Percentiles rank a stretch among this genome's conserved stretches.
Evolutionary conservation across 2,113 vertebrate genomes (phyloP).

Genomic region (Lagopus muta): DNA sequence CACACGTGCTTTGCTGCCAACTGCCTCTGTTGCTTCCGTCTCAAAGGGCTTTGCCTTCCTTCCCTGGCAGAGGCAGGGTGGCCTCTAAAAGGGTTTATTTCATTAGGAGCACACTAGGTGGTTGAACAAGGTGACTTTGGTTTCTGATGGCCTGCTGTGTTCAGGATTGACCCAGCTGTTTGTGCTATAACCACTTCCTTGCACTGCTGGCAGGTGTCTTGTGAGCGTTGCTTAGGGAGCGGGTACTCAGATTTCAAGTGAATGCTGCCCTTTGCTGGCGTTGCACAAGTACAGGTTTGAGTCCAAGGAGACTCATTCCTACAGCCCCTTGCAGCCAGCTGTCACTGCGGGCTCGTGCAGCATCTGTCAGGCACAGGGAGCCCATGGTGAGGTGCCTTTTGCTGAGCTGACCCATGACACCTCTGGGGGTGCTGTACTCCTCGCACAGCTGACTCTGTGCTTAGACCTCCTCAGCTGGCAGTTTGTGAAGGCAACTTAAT

Average conservation of each 20-base stretch:
- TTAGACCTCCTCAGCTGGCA: not conserved
- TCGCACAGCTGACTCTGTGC: not conserved
- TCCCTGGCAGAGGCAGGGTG: not conserved
- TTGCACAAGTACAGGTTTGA: not conserved
- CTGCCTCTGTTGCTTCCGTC: not conserved
- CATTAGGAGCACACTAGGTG: not conserved
- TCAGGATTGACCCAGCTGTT: not conserved
- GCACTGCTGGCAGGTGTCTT: not conserved
- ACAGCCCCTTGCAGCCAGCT: not conserved
- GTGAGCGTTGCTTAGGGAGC: not conserved
- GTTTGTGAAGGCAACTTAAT: slow-evolving; percentile 32
- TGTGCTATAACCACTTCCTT: not conserved
- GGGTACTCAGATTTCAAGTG: slow-evolving; percentile 7
- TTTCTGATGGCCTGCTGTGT: not conserved
- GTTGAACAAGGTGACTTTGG: not conserved
- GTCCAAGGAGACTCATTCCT: not conserved
- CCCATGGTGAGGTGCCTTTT: slow-evolving; percentile 24
- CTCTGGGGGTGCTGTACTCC: not conserved
- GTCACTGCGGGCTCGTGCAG: not conserved
- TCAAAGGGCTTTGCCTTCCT: not conserved
- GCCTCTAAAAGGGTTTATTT: slow-evolving; percentile 8
- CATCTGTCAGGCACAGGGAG: not conserved
- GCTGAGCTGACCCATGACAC: slow-evolving; percentile 25
- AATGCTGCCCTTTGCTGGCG: not conserved
- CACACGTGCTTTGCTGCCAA: not conserved